Percentiles rank a stretch among this genome's conserved stretches.
phyloP scores from a whole-genome alignment of 2,797 vertebrate species.

The Fringilla coelebs region DNA sequence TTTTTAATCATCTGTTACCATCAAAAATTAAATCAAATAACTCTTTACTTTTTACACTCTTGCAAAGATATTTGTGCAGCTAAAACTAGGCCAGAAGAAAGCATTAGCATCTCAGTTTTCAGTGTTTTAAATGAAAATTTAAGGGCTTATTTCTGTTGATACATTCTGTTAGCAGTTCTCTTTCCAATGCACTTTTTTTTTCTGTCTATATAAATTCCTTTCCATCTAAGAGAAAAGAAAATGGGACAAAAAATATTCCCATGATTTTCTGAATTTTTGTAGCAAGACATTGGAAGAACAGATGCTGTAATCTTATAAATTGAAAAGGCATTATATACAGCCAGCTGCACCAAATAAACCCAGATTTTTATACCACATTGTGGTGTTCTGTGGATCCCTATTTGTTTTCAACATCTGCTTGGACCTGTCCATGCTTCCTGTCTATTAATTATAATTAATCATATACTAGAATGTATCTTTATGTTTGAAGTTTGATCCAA shows the following conservation, averaged over 20 bases:
- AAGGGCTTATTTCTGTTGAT: background rate
- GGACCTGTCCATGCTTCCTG: slow-evolving; percentile 32
- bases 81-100: background rate
- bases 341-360: slow-evolving; percentile 75
- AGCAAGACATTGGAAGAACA: slow-evolving; percentile 61
- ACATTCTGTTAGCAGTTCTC: background rate
- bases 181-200: background rate
- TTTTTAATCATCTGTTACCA: background rate
- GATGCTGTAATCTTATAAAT: slow-evolving; percentile 75
- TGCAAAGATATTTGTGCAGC: background rate
- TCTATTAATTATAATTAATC: slow-evolving; percentile 68
- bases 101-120: background rate
- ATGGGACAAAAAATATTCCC: background rate
- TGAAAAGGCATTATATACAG: slow-evolving; percentile 46
- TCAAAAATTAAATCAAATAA: background rate
- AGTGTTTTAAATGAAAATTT: background rate
- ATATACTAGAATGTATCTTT: slow-evolving; percentile 2
- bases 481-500: background rate
- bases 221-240: background rate
- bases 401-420: slow-evolving; percentile 74
- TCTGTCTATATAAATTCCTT: background rate
- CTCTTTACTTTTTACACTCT: background rate
- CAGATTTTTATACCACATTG: slow-evolving; percentile 66
- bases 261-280: slow-evolving; percentile 34
- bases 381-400: slow-evolving; percentile 47